phyloP scores from a whole-genome alignment of 2,797 vertebrate genomes.

The Jordanella pulchra region DNA sequence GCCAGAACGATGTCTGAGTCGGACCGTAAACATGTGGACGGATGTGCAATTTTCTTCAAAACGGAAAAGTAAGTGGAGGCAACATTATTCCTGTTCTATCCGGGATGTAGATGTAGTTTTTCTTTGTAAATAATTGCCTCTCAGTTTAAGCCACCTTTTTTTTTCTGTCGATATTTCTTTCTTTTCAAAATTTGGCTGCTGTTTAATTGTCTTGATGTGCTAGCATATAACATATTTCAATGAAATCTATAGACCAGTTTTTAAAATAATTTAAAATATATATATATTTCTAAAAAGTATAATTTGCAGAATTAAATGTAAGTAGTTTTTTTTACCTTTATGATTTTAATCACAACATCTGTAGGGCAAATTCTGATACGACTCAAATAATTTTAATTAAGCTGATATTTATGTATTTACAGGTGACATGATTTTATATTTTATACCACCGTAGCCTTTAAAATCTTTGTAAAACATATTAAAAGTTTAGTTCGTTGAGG shows the following conservation, averaged over 20 bases:
- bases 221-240: too few relatives aligned
- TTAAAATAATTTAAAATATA: too few relatives aligned
- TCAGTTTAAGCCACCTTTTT: too few relatives aligned
- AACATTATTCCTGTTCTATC: not conserved
- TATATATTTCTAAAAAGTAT: too few relatives aligned
- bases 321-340: not conserved
- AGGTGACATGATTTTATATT: not conserved
- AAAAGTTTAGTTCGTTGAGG: not conserved
- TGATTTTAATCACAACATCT: not conserved
- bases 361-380: too few relatives aligned
- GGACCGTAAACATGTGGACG: slow-evolving; percentile 96
- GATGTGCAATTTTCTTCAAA: slow-evolving; percentile 97
- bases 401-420: not conserved
- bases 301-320: not conserved
- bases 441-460: not conserved
- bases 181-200: not conserved
- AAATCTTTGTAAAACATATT: not conserved
- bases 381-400: not conserved
- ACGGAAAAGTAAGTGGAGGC: slow-evolving; percentile 87
- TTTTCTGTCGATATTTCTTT: too few relatives aligned
- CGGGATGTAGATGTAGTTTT: too few relatives aligned
- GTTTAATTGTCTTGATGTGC: not conserved
- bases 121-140: too few relatives aligned
- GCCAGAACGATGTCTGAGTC: slow-evolving; percentile 98
- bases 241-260: too few relatives aligned